A percentile compares a stretch with the other conserved stretches of the same genome.
These are phyloP conservation scores for Drosophila neotestacea DNA, from an alignment of 2,888 invertebrate genomes.

Conservation along the genomic window DNA sequence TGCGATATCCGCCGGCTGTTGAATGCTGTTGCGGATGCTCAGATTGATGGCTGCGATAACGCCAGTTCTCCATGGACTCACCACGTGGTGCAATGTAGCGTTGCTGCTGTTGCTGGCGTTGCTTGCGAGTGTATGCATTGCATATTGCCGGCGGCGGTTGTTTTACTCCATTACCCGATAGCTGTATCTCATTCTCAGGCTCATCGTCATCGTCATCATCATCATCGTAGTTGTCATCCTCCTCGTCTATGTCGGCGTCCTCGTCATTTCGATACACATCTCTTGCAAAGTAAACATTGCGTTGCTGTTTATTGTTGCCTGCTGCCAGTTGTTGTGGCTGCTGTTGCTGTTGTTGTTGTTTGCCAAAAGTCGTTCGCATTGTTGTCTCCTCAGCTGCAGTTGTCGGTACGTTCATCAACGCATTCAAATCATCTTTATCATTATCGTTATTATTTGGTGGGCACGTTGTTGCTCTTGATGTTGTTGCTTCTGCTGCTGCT, in stretches of 20 bases:
- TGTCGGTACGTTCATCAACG: conserved; percentile 35
- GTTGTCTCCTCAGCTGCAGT: conserved; percentile 72
- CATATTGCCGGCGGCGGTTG: conserved; percentile 46
- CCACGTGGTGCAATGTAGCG: conserved; percentile 59
- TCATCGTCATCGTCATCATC: conserved; percentile 39
- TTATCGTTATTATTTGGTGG: conserved; percentile 76
- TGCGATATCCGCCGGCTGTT: conserved; percentile 57
- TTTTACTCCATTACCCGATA: conserved; percentile 24
- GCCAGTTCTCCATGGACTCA: conserved; percentile 81
- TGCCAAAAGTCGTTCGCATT: conserved; percentile 82
- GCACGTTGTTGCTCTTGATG: conserved; percentile 65
- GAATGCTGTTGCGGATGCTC: conserved; percentile 59
- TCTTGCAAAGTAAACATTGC: conserved; percentile 73
- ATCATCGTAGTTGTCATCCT: conserved; percentile 59
- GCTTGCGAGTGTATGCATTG: conserved; percentile 66
- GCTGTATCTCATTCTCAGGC: conserved; percentile 15
- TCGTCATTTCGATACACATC: conserved; percentile 76
- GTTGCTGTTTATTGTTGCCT: conserved; percentile 47
- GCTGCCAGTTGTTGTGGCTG: conserved; percentile 42
- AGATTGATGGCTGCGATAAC: conserved; percentile 78
- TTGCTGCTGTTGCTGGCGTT: conserved; percentile 64
- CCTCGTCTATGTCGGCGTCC: conserved; percentile 66
- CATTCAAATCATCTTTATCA: conserved; percentile 54
- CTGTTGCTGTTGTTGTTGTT: conserved; percentile 49
- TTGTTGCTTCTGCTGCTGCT: conserved; percentile 37